These are phyloP conservation scores for Aulostomus chinensis DNA, from an alignment of 2,797 vertebrate genomes.

Conservation along the genomic window DNA sequence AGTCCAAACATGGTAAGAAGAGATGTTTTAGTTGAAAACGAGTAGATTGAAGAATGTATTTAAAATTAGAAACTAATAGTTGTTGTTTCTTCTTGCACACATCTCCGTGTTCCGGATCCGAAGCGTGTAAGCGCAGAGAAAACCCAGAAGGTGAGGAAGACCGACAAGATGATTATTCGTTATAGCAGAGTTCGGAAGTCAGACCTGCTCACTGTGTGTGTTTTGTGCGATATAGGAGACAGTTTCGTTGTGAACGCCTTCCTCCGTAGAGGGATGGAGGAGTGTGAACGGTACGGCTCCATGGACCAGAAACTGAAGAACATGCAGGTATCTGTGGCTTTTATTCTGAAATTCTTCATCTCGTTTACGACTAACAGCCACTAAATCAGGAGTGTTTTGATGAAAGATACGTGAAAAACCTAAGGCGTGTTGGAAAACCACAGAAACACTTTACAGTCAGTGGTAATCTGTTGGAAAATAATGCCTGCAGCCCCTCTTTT, in stretches of 20 bases:
- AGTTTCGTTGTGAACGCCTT: conserved; percentile 84
- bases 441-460: no score
- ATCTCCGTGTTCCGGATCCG: no score
- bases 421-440: no score
- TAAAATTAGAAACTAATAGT: conserved; percentile 22
- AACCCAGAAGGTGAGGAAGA: conserved; percentile 85
- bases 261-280: conserved; percentile 80
- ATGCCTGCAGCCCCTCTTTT: no score
- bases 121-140: conserved; percentile 83
- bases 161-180: not conserved
- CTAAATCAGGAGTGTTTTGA: no score
- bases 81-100: no score
- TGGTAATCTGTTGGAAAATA: no score
- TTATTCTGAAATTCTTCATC: no score
- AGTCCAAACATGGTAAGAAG: conserved; percentile 87
- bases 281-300: conserved; percentile 74
- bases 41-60: not conserved
- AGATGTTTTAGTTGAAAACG: not conserved
- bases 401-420: no score
- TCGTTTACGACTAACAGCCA: not conserved
- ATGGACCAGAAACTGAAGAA: conserved; percentile 75
- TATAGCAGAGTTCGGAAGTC: no score
- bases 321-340: conserved; percentile 71
- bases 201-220: conserved; percentile 8
- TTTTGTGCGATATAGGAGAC: conserved; percentile 75